Evolutionary conservation across 2,797 vertebrate genomes (phyloP).

Genomic region (Diplodus sargus): DNA sequence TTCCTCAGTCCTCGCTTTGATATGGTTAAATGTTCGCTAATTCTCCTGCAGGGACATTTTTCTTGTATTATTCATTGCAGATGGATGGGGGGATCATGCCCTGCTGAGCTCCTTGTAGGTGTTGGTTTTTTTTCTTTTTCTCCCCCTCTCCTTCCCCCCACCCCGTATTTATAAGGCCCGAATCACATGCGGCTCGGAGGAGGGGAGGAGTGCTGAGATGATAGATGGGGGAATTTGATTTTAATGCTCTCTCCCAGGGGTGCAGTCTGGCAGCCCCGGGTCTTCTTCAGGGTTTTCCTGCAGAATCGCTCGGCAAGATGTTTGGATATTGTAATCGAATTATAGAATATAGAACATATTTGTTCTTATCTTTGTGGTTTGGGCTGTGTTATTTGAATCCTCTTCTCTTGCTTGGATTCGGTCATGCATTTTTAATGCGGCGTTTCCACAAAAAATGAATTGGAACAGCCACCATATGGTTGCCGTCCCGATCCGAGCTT

Average conservation of each 20-base stretch:
- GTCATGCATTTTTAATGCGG: conserved; percentile 54
- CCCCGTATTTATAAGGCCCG: conserved; percentile 39
- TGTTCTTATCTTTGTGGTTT: conserved; percentile 8
- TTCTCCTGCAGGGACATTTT: conserved; percentile 48
- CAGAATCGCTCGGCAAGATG: conserved; percentile 26
- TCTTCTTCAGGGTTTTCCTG: conserved; percentile 34
- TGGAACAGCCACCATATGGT: conserved; percentile 36
- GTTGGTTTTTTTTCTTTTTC: conserved; percentile 19
- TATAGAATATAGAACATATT: background rate
- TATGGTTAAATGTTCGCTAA: conserved; percentile 62
- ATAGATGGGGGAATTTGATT: conserved; percentile 71
- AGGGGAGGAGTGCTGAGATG: conserved; percentile 53
- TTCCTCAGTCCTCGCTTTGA: conserved; percentile 68
- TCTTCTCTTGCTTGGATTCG: background rate
- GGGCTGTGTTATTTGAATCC: background rate
- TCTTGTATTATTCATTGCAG: conserved; percentile 57
- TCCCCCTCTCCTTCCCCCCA: background rate
- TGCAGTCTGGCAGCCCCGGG: conserved; percentile 59
- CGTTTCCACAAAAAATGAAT: conserved; percentile 26
- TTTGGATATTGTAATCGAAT: conserved; percentile 32
- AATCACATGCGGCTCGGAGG: conserved; percentile 44
- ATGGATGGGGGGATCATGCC: conserved; percentile 38
- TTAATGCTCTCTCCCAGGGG: conserved; percentile 66
- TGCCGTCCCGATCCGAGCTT: conserved; percentile 5
- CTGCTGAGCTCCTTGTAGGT: conserved; percentile 41